Evolutionary conservation across 2,888 invertebrate genomes (phyloP).

Genomic region (Drosophila merina): DNA sequence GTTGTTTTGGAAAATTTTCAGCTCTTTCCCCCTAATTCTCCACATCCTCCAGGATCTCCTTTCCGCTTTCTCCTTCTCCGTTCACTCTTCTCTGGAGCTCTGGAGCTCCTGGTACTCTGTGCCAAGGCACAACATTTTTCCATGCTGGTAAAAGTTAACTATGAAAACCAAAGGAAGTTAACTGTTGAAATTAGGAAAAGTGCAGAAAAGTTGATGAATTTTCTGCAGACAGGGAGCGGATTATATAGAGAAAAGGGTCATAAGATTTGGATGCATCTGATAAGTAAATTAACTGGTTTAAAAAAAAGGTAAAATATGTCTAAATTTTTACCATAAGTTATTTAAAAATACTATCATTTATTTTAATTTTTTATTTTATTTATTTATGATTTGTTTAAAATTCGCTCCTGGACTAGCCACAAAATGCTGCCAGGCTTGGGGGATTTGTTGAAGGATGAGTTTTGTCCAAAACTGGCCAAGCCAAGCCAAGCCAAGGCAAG

Average conservation of each 20-base stretch:
- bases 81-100: background rate
- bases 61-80: slow-evolving; percentile 1
- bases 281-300: too few relatives aligned
- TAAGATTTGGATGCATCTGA: background rate
- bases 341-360: background rate
- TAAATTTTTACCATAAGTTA: background rate
- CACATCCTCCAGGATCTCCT: slow-evolving; percentile 1
- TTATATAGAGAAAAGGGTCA: background rate
- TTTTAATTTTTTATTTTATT: too few relatives aligned
- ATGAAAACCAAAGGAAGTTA: slow-evolving; percentile 83
- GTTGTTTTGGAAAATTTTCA: slow-evolving; percentile 47
- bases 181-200: slow-evolving; percentile 82
- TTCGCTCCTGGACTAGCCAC: slow-evolving; percentile 51
- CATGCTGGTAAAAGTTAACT: slow-evolving; percentile 82
- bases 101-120: slow-evolving; percentile 15
- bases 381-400: background rate
- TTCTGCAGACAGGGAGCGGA: slow-evolving; percentile 48
- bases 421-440: slow-evolving; percentile 58
- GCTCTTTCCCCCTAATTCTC: slow-evolving; percentile 5
- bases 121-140: slow-evolving; percentile 78
- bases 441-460: slow-evolving; percentile 19
- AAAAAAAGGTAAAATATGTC: background rate
- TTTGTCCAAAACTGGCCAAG: slow-evolving; percentile 11
- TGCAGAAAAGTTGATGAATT: slow-evolving; percentile 81
- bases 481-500: slow-evolving; percentile 26